These are phyloP conservation scores for Cavia aperea DNA, from an alignment of 2,113 vertebrate species.

Conservation along the genomic window DNA sequence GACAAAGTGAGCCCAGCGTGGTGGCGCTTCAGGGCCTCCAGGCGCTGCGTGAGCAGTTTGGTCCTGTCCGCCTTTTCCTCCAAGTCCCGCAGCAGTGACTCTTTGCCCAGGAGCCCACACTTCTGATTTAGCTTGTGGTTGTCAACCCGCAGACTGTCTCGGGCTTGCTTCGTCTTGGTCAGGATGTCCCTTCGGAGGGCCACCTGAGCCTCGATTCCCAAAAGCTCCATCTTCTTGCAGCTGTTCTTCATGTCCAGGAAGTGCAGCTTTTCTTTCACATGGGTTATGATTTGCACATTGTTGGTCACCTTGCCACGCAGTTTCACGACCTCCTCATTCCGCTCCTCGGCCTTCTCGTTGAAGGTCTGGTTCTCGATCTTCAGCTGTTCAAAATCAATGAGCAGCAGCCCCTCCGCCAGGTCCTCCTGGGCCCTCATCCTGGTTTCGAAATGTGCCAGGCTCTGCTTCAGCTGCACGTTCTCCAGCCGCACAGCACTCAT, in stretches of 20 bases:
- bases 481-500: constrained; percentile 71
- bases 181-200: constrained; percentile 73
- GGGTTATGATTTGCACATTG: constrained; percentile 76
- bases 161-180: constrained; percentile 74
- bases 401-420: constrained; percentile 61
- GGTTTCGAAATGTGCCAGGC: constrained; percentile 70
- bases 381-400: constrained; percentile 78
- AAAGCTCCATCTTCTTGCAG: constrained; percentile 69
- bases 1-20: constrained; percentile 66
- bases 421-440: constrained; percentile 69
- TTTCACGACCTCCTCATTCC: constrained; percentile 75
- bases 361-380: constrained; percentile 80
- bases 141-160: constrained; percentile 72
- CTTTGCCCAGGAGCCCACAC: constrained; percentile 80
- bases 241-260: constrained; percentile 76
- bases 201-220: constrained; percentile 66
- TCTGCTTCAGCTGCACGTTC: constrained; percentile 80
- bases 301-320: constrained; percentile 75
- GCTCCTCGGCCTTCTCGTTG: constrained; percentile 71
- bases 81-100: constrained; percentile 78
- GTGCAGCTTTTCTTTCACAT: constrained; percentile 83
- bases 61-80: constrained; percentile 76
- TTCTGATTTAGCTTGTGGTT: constrained; percentile 75
- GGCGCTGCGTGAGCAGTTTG: constrained; percentile 56
- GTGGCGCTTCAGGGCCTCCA: constrained; percentile 74